Conservation (phyloP, 2,888 invertebrate genomes). For the Leucozona laternaria region DNA sequence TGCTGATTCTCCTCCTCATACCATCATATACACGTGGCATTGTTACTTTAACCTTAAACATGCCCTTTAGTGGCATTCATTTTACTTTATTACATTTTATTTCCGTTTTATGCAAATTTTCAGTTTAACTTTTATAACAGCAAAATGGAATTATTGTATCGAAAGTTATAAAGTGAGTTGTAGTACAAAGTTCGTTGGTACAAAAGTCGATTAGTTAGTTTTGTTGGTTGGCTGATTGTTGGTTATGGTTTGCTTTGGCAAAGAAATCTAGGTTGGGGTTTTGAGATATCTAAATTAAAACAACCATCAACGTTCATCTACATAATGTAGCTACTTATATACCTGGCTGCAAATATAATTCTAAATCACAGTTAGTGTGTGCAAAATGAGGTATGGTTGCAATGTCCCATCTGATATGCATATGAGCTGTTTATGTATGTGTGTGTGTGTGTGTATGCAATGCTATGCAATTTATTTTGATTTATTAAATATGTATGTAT, state of each 20-base stretch:
- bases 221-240: neutral
- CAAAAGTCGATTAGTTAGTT: constrained; percentile 14
- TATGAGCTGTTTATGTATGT: neutral
- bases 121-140: constrained; percentile 60
- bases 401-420: constrained; percentile 9
- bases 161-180: constrained; percentile 1
- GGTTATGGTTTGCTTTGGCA: neutral
- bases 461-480: constrained; percentile 54
- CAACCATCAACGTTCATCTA: neutral
- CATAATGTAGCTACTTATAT: neutral
- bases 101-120: constrained; percentile 74
- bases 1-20: constrained; percentile 14
- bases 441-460: constrained; percentile 4
- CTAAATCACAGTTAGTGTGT: constrained; percentile 50
- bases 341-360: neutral
- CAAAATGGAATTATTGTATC: constrained; percentile 37
- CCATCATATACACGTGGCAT: constrained; percentile 24
- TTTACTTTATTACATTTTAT: constrained; percentile 75
- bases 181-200: constrained; percentile 24
- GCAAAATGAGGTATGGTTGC: constrained; percentile 9
- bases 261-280: neutral
- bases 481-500: constrained; percentile 73
- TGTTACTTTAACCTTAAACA: constrained; percentile 56
- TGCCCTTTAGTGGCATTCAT: constrained; percentile 51
- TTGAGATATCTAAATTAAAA: constrained; percentile 6